Base-by-base conservation (phyloP, 2,888 invertebrate species). In the Sialis lutaria region DNA sequence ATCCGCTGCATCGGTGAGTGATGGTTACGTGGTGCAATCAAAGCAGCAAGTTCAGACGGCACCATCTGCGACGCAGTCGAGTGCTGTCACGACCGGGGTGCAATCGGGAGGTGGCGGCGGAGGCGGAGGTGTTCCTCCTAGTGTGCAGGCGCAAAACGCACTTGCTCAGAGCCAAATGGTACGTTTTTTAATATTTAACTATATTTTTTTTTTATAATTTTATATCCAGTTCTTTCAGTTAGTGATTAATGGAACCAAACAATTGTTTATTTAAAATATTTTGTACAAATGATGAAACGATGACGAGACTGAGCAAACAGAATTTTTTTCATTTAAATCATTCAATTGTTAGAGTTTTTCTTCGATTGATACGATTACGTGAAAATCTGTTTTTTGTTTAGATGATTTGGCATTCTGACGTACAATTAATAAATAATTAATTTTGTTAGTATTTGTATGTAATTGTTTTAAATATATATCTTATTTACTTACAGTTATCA, bases 301-400 rank as follows among this genome's bases (percentile, higher is more conserved):
- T 60, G 57, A 59, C 58, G 58, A 58, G 56, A 58, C 55, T 57
- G 58, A 60, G 51, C 33, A 22, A 22, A 39, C 13, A 34, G 42
- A 46, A 37, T 49, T 39, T 6, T 41, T 32, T 34, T 46, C 48
- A 48, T 43, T 42, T 37, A 41, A 45, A 47, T 44, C 9, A n/a
- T 33, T 13, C 44, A 47, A 39, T 42, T 42, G 45, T 40, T 50
- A 53, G 22, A 55, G 55, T 56, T 46, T 56, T 58, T 57, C 54
- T 52, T 44, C 48, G 40, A 41, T 46, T 53, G 37, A 43, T 42
- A 34, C 12, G 44, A 3, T 44, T 33, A 10, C 12, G 9, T 13
- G 32, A 33, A 12, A 10, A 12, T 5, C 9, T 31, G 32, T 13
- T 34, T 37, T n/a, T 39, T 42, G 48, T 42, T 48, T 46, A 53